A percentile compares a stretch with the other conserved stretches of the same genome.
Conservation (phyloP, 2,113 vertebrate species). For the Mionectes macconnelli region DNA sequence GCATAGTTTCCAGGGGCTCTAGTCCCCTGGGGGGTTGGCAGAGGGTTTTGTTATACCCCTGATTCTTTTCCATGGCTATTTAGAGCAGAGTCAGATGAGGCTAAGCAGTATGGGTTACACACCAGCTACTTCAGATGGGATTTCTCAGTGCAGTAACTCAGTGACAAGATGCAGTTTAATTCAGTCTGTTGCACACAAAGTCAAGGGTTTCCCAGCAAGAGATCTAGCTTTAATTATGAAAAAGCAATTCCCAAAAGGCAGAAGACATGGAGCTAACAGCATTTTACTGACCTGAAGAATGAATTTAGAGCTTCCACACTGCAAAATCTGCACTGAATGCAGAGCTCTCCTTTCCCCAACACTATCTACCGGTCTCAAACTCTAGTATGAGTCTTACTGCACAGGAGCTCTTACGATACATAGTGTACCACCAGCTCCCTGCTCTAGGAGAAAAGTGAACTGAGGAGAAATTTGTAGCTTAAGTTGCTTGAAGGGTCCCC, state of each 20-base stretch:
- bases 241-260: neutral
- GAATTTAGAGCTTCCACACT: neutral
- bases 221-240: neutral
- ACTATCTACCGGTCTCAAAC: neutral
- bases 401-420: neutral
- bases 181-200: neutral
- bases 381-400: neutral
- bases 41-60: neutral
- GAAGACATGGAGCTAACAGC: neutral
- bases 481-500: neutral
- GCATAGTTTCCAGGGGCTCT: neutral
- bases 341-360: neutral
- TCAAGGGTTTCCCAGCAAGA: neutral
- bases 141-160: neutral
- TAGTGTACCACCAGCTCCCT: neutral
- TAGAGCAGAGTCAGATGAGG: neutral
- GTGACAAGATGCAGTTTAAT: neutral
- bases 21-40: accelerated
- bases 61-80: neutral
- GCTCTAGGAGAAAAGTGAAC: neutral
- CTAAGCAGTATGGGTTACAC: neutral
- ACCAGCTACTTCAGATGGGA: neutral
- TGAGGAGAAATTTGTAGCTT: neutral
- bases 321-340: neutral
- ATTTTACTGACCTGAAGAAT: neutral